A percentile compares a stretch with the other conserved stretches of the same genome.
Conservation (phyloP, 2,113 vertebrate genomes). For the Brachionichthys hirsutus region DNA sequence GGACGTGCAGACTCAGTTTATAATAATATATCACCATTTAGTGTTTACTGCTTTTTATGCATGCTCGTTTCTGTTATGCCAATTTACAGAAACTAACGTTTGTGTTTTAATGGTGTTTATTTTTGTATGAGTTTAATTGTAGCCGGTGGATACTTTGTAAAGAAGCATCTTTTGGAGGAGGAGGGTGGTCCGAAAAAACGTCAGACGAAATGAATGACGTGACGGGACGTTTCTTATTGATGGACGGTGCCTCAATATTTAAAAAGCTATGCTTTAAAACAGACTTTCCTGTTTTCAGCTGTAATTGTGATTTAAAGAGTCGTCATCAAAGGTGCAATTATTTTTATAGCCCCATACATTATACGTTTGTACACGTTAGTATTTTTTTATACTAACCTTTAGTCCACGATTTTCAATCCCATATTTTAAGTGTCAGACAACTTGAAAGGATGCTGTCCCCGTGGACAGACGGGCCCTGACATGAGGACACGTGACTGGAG, state of each 20-base stretch:
- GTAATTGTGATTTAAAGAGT: slow-evolving; percentile 33
- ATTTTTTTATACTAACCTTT: slow-evolving; percentile 35
- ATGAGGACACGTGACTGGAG: no score
- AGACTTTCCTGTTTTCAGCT: slow-evolving; percentile 9
- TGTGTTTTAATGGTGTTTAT: slow-evolving; percentile 2
- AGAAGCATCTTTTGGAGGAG: background rate
- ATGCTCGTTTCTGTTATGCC: slow-evolving; percentile 63
- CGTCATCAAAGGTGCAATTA: slow-evolving; percentile 1
- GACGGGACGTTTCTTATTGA: slow-evolving; percentile 45
- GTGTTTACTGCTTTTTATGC: slow-evolving; percentile 74
- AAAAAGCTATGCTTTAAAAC: slow-evolving; percentile 11
- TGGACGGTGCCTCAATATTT: slow-evolving; percentile 22
- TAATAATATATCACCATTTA: no score
- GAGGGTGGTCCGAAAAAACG: slow-evolving; percentile 13
- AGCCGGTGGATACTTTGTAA: slow-evolving; percentile 19
- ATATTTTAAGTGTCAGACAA: no score
- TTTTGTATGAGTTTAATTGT: slow-evolving; percentile 14
- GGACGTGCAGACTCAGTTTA: no score
- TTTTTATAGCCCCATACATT: no score
- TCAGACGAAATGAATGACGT: slow-evolving; percentile 36
- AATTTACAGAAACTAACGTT: slow-evolving; percentile 25
- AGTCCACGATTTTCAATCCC: background rate
- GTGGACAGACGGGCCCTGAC: no score
- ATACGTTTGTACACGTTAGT: slow-evolving; percentile 18
- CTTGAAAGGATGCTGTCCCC: no score